These are phyloP conservation scores for Apoderus coryli DNA, from an alignment of 2,888 invertebrate genomes.

Conservation along the genomic window DNA sequence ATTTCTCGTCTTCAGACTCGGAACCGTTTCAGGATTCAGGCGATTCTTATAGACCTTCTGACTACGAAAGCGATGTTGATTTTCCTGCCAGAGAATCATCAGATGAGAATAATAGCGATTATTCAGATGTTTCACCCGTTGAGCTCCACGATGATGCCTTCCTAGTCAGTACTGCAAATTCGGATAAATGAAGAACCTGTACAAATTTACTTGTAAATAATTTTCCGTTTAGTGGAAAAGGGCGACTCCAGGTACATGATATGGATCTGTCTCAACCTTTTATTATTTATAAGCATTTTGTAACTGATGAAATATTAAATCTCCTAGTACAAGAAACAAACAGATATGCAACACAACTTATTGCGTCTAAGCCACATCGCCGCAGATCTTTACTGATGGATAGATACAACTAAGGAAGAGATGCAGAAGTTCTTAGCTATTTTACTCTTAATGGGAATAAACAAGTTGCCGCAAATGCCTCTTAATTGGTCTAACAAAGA, in stretches of 20 bases:
- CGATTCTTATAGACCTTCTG: slow-evolving; percentile 8
- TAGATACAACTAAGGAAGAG: slow-evolving; percentile 3
- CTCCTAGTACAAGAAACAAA: too few relatives aligned
- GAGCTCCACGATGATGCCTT: background rate
- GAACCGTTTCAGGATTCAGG: slow-evolving; percentile 9
- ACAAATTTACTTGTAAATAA: slow-evolving; percentile 3
- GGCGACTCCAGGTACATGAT: too few relatives aligned
- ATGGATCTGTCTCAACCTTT: slow-evolving; percentile 2
- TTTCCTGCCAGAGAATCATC: too few relatives aligned
- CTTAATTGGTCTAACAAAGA: slow-evolving; percentile 7
- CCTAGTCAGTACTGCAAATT: background rate
- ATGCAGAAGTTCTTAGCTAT: too few relatives aligned
- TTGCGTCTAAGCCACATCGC: too few relatives aligned
- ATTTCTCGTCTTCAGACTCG: slow-evolving; percentile 3
- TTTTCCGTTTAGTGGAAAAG: slow-evolving; percentile 6
- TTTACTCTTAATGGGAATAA: slow-evolving; percentile 4
- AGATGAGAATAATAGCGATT: too few relatives aligned
- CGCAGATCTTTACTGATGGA: slow-evolving; percentile 2
- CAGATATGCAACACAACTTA: too few relatives aligned
- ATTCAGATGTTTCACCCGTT: too few relatives aligned
- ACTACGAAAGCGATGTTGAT: slow-evolving; percentile 5
- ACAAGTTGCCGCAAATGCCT: slow-evolving; percentile 5
- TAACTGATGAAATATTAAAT: slow-evolving; percentile 4
- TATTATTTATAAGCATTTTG: slow-evolving; percentile 4
- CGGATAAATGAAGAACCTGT: background rate